Conservation (phyloP, 2,113 vertebrate species). For the Chionodraco myersi region DNA sequence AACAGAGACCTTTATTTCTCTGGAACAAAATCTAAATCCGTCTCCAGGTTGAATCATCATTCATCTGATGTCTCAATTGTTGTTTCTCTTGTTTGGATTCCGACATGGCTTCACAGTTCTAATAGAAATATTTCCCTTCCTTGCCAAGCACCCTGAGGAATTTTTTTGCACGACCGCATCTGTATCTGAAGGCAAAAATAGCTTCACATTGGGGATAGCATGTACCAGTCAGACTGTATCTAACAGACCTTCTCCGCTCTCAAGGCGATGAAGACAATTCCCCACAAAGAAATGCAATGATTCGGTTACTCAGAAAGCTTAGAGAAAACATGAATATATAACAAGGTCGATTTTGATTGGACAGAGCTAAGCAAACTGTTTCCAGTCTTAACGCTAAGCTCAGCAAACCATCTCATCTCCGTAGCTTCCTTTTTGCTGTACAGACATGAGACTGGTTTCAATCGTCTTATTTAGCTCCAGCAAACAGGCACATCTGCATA, state of each 20-base stretch:
- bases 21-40: neutral
- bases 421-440: neutral
- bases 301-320: neutral
- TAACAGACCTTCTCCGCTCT: conserved; percentile 38
- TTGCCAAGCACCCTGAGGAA: conserved; percentile 47
- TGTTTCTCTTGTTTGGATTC: conserved; percentile 27
- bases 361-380: no score
- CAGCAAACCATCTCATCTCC: neutral
- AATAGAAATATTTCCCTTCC: conserved; percentile 48
- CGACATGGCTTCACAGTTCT: conserved; percentile 13
- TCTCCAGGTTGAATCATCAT: conserved; percentile 30
- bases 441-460: neutral
- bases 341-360: neutral
- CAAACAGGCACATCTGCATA: neutral
- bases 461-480: neutral
- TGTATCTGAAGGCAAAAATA: conserved; percentile 68
- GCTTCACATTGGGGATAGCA: conserved; percentile 49
- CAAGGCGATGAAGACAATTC: conserved; percentile 21
- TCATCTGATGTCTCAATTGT: conserved; percentile 2
- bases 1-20: neutral
- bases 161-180: conserved; percentile 57
- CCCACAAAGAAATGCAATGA: neutral
- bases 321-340: neutral
- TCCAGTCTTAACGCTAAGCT: neutral
- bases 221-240: conserved; percentile 53